Evolutionary conservation across 2,797 vertebrate genomes (phyloP).

Genomic region (Salarias fasciatus): DNA sequence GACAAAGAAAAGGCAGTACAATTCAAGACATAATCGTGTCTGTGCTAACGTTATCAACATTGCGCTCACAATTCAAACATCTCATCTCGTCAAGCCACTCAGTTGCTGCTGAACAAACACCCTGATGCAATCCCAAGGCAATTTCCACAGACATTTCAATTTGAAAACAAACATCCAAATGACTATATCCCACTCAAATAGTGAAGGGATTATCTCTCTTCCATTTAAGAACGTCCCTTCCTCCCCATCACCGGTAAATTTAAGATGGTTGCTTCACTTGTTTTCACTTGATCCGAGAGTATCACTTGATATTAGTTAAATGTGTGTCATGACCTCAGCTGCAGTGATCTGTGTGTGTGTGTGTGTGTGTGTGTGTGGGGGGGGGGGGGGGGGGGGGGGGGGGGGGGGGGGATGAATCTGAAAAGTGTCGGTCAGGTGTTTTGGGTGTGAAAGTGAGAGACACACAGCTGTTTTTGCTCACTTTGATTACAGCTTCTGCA

Average conservation of each 20-base stretch:
- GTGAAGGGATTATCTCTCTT: conserved; percentile 1
- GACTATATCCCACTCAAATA: conserved; percentile 24
- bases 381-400: conserved; percentile 22
- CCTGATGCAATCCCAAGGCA: conserved; percentile 75
- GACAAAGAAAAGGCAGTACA: conserved; percentile 5
- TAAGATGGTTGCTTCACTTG: conserved; percentile 10
- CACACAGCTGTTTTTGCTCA: conserved; percentile 66
- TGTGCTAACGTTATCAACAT: conserved; percentile 16
- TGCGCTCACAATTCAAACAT: conserved; percentile 34
- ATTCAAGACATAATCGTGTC: conserved; percentile 5
- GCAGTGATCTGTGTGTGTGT: conserved; percentile 51
- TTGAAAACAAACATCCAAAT: conserved; percentile 53
- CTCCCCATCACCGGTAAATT: conserved; percentile 26
- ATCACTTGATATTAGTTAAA: conserved; percentile 32
- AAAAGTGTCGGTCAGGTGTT: too few species aligned
- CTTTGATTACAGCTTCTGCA: conserved; percentile 63
- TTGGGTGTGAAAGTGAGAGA: too few species aligned
- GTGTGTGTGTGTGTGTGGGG: conserved; percentile 53
- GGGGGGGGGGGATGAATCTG: too few species aligned
- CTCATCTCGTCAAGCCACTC: conserved; percentile 38
- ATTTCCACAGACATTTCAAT: conserved; percentile 38
- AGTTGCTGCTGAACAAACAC: conserved; percentile 51
- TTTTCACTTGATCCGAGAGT: conserved; percentile 14
- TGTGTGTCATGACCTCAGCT: conserved; percentile 64
- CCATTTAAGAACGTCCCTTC: not conserved